Percentiles rank a stretch among this genome's conserved stretches.
Evolutionary conservation across 1,140 invertebrate species (phyloP).

Genomic region (Ceratoteleas bidentatus): DNA sequence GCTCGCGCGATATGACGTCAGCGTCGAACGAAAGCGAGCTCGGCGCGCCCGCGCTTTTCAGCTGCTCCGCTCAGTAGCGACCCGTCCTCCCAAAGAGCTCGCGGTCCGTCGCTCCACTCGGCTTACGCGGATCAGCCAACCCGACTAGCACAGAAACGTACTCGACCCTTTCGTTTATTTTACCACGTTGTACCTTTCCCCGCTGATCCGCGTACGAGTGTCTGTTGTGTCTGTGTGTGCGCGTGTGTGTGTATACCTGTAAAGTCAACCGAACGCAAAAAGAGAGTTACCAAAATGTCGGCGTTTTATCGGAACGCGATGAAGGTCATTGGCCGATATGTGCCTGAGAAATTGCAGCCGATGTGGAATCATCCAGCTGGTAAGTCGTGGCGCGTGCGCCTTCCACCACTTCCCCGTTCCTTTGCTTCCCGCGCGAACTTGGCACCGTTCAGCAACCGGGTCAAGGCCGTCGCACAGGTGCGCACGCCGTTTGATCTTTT

Average conservation of each 20-base stretch:
- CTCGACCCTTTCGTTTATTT: slow-evolving; percentile 44
- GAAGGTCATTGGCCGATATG: slow-evolving; percentile 86
- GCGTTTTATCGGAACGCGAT: slow-evolving; percentile 86
- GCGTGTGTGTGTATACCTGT: not conserved
- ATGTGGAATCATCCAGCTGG: slow-evolving; percentile 96
- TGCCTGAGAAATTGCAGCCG: slow-evolving; percentile 89
- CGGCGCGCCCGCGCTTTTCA: slow-evolving; percentile 70
- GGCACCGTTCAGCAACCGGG: slow-evolving; percentile 27
- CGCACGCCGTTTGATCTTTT: too few species aligned
- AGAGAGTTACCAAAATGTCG: slow-evolving; percentile 73
- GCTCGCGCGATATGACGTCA: slow-evolving; percentile 44
- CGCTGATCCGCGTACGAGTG: slow-evolving; percentile 41
- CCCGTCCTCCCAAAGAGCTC: slow-evolving; percentile 1
- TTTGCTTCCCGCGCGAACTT: slow-evolving; percentile 37
- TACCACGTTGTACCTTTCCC: not conserved
- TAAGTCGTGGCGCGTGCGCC: slow-evolving; percentile 76
- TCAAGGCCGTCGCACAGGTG: too few species aligned
- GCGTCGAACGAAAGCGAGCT: slow-evolving; percentile 64
- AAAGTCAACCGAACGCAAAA: not conserved
- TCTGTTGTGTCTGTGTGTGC: slow-evolving; percentile 18
- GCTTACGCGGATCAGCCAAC: slow-evolving; percentile 59
- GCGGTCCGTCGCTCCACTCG: slow-evolving; percentile 4
- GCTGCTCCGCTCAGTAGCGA: slow-evolving; percentile 22
- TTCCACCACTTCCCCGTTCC: not conserved
- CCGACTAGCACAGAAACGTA: not conserved